Conservation (phyloP, 2,113 vertebrate genomes). For the Bagarius yarrelli region DNA sequence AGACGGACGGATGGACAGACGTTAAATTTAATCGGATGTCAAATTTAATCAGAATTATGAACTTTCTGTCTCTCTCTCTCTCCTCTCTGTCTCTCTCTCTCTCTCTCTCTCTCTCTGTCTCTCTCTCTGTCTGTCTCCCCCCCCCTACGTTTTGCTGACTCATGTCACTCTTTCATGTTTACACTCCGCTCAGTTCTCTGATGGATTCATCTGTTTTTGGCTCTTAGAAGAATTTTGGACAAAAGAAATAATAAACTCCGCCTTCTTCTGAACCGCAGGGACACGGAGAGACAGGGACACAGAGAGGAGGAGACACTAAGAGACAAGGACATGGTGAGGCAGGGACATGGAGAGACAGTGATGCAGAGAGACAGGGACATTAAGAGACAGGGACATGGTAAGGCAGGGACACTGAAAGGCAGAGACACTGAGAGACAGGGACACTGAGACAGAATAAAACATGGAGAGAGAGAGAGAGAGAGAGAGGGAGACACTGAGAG, state of each 20-base stretch:
- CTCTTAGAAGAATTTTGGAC: slow-evolving; percentile 34
- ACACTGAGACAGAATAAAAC: too few relatives aligned
- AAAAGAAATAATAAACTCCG: not conserved
- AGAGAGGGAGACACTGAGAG: too few relatives aligned
- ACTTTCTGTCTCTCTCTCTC: not conserved
- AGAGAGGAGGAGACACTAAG: too few relatives aligned
- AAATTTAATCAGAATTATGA: too few relatives aligned
- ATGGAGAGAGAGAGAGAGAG: too few relatives aligned
- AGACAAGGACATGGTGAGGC: too few relatives aligned
- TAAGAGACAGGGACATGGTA: too few relatives aligned
- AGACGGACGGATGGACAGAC: too few relatives aligned
- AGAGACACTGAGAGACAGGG: too few relatives aligned
- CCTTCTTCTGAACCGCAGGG: not conserved
- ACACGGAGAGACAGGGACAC: not conserved
- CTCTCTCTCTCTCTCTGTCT: not conserved
- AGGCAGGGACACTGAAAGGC: too few relatives aligned
- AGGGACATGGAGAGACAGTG: not conserved
- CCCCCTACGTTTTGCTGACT: slow-evolving; percentile 36
- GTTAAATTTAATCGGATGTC: too few relatives aligned
- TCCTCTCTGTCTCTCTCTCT: not conserved
- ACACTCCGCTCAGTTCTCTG: slow-evolving; percentile 44
- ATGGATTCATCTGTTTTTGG: slow-evolving; percentile 55
- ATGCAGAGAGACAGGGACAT: too few relatives aligned
- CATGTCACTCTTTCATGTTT: slow-evolving; percentile 44
- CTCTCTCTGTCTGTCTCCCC: not conserved